Conservation (phyloP, 2,888 invertebrate species). For the Andrena bucephala region DNA sequence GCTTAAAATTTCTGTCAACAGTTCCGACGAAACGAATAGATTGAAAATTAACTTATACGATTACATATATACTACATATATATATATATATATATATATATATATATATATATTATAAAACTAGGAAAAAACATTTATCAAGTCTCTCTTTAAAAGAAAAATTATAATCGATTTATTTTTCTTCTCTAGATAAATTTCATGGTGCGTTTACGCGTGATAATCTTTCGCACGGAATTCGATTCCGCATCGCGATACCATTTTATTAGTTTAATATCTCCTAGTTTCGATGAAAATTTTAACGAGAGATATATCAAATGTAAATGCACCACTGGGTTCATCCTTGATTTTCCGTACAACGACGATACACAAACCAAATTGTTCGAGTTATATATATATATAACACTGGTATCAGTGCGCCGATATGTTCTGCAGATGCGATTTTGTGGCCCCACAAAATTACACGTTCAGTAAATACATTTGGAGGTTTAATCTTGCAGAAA, state of each 20-base stretch:
- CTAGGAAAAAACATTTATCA: conserved; percentile 49
- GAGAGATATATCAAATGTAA: conserved; percentile 35
- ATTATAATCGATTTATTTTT: conserved; percentile 51
- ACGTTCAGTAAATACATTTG: conserved; percentile 69
- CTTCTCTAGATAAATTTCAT: conserved; percentile 33
- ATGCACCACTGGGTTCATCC: conserved; percentile 44
- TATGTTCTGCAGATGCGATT: conserved; percentile 69
- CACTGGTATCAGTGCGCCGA: conserved; percentile 63
- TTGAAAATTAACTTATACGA: conserved; percentile 41
- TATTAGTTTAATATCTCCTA: conserved; percentile 18
- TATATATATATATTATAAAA: conserved; percentile 54
- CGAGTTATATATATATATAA: conserved; percentile 51
- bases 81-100: conserved; percentile 46
- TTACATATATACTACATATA: not conserved
- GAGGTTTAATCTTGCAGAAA: conserved; percentile 64
- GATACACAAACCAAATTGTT: conserved; percentile 52
- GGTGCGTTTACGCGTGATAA: conserved; percentile 37
- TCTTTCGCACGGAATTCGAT: not conserved
- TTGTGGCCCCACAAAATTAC: conserved; percentile 63
- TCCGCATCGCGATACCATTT: conserved; percentile 2
- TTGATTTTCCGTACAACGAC: conserved; percentile 47
- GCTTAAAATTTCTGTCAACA: conserved; percentile 53
- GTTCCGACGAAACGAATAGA: conserved; percentile 49
- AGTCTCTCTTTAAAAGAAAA: conserved; percentile 50
- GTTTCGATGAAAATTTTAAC: conserved; percentile 27